Conservation (phyloP, 2,888 invertebrate species). For the Anagyrus pseudococci region DNA sequence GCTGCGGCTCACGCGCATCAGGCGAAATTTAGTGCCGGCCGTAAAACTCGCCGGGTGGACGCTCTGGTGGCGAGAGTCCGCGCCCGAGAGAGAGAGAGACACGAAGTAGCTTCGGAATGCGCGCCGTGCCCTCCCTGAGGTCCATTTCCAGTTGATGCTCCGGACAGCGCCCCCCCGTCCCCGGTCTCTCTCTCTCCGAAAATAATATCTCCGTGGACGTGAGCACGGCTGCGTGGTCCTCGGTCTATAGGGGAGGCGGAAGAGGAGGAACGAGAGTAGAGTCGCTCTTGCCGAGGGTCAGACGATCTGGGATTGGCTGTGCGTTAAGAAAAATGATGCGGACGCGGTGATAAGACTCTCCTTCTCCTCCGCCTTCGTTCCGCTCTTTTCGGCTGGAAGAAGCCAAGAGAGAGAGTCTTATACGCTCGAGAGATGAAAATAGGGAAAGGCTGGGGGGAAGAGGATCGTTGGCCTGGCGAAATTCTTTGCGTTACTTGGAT, state of each 20-base stretch:
- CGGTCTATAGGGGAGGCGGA: no score
- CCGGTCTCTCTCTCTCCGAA: slow-evolving; percentile 1
- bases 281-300: no score
- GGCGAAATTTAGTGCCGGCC: slow-evolving; percentile 24
- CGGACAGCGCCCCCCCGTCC: slow-evolving; percentile 37
- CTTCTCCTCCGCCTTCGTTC: slow-evolving; percentile 16
- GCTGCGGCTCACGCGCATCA: slow-evolving; percentile 23
- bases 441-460: no score
- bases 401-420: no score
- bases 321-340: slow-evolving; percentile 21
- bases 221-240: no score
- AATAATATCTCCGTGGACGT: slow-evolving; percentile 11
- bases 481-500: no score
- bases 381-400: no score
- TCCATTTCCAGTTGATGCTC: slow-evolving; percentile 42
- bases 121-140: slow-evolving; percentile 34
- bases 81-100: slow-evolving; percentile 8
- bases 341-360: slow-evolving; percentile 11
- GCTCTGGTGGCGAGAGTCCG: neutral
- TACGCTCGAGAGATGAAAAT: no score
- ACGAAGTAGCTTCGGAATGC: slow-evolving; percentile 8
- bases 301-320: slow-evolving; percentile 10
- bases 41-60: slow-evolving; percentile 14
- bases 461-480: no score
- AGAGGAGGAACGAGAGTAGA: no score